phyloP scores from a whole-genome alignment of 2,113 vertebrate genomes.

The Greenwoodochromis staneri region DNA sequence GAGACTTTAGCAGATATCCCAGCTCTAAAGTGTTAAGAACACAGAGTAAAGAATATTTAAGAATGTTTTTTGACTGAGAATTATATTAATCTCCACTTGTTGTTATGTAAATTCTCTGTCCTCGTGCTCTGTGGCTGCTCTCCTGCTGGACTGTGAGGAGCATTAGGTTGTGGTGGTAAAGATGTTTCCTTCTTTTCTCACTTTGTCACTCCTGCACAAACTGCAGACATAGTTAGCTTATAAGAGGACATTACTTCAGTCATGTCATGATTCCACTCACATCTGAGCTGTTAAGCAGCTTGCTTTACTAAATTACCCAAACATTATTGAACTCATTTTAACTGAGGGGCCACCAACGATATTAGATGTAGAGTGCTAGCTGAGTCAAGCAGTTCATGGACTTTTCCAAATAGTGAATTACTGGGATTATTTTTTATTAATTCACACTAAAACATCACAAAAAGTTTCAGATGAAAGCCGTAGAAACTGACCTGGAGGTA shows the following conservation, averaged over 20 bases:
- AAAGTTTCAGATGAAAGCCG: accelerated
- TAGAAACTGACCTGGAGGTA: not conserved
- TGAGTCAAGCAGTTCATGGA: not conserved
- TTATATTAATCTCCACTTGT: not conserved
- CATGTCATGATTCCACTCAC: not conserved
- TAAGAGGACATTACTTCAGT: not conserved
- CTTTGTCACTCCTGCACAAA: not conserved
- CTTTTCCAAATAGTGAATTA: accelerated
- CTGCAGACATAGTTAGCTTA: not conserved
- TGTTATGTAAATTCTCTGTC: not conserved
- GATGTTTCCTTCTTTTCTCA: not conserved
- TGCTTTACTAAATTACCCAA: not conserved
- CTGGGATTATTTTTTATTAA: not conserved
- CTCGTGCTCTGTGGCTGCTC: accelerated
- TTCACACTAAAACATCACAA: not conserved
- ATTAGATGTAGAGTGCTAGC: accelerated
- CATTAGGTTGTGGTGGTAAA: not conserved
- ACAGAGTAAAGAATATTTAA: accelerated
- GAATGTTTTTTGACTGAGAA: accelerated
- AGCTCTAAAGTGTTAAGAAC: accelerated
- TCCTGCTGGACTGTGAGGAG: not conserved
- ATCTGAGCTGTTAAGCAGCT: not conserved
- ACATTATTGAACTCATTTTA: not conserved
- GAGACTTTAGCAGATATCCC: not conserved
- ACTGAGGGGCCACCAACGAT: not conserved